Conservation (phyloP, 2,797 vertebrate genomes). For the Leptoclinus maculatus region DNA sequence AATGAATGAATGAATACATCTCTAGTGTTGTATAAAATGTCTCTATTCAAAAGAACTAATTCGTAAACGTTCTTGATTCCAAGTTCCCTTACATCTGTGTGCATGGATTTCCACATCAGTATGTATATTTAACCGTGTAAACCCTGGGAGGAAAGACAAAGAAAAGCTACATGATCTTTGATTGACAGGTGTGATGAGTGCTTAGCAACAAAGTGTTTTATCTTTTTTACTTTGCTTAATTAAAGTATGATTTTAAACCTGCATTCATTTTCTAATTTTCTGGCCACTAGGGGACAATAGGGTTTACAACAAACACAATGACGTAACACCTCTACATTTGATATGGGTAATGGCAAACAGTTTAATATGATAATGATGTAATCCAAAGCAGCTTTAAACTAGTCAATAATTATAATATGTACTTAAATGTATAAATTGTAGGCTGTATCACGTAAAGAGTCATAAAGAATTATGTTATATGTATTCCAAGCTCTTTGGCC, state of each 20-base stretch:
- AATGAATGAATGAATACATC: background rate
- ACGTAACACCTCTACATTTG: background rate
- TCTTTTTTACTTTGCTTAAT: background rate
- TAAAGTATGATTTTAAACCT: background rate
- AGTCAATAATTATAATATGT: background rate
- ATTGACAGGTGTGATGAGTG: background rate
- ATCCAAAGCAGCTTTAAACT: background rate
- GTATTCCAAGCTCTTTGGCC: background rate
- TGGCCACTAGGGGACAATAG: background rate
- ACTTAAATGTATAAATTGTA: background rate
- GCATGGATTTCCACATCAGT: background rate
- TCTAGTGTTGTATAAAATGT: too few species aligned
- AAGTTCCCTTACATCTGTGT: background rate
- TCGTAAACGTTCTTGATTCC: background rate
- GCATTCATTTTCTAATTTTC: background rate
- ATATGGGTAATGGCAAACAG: background rate
- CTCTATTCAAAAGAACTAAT: background rate
- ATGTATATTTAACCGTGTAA: background rate
- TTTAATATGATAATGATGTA: background rate
- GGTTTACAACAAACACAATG: too few species aligned
- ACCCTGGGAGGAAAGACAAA: background rate
- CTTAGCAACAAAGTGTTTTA: background rate
- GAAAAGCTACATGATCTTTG: background rate
- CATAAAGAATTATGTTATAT: background rate
- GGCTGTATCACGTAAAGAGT: background rate